Evolutionary conservation across 2,797 vertebrate genomes (phyloP).

Genomic region (Pampus argenteus): DNA sequence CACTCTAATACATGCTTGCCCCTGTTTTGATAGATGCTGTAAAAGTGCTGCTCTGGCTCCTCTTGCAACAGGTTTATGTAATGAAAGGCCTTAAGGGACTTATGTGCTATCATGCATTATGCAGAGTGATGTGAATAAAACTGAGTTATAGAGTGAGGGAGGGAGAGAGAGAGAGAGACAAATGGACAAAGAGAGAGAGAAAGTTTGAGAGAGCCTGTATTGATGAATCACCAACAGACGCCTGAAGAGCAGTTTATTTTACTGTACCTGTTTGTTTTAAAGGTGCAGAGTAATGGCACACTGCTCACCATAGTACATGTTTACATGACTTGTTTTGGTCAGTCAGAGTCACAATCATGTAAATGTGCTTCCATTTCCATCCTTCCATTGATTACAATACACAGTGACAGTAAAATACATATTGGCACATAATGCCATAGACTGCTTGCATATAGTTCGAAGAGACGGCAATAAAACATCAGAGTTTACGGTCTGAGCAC

Average conservation of each 20-base stretch:
- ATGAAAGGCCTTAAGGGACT: constrained; percentile 72
- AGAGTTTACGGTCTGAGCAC: constrained; percentile 11
- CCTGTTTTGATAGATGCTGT: constrained; percentile 70
- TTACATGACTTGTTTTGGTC: neutral
- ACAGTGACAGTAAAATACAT: neutral
- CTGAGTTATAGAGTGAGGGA: constrained; percentile 64
- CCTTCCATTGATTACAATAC: neutral
- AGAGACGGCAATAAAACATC: neutral
- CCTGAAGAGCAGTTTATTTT: constrained; percentile 28
- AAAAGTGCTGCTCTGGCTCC: constrained; percentile 71
- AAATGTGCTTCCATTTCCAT: neutral
- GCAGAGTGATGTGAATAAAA: constrained; percentile 79
- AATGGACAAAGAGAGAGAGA: constrained; percentile 48
- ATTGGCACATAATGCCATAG: neutral
- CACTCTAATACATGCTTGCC: constrained; percentile 46
- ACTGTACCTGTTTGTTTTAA: constrained; percentile 40
- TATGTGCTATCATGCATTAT: constrained; percentile 78
- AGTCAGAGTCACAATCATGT: neutral
- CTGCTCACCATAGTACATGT: neutral
- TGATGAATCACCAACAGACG: constrained; percentile 62
- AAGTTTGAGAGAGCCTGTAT: constrained; percentile 54
- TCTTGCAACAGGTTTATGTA: constrained; percentile 82
- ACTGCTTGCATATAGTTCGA: constrained; percentile 1
- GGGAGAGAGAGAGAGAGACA: constrained; percentile 46
- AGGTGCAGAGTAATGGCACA: constrained; percentile 23